phyloP scores from a whole-genome alignment of 2,113 vertebrate species.

The Platysteira castanea region DNA sequence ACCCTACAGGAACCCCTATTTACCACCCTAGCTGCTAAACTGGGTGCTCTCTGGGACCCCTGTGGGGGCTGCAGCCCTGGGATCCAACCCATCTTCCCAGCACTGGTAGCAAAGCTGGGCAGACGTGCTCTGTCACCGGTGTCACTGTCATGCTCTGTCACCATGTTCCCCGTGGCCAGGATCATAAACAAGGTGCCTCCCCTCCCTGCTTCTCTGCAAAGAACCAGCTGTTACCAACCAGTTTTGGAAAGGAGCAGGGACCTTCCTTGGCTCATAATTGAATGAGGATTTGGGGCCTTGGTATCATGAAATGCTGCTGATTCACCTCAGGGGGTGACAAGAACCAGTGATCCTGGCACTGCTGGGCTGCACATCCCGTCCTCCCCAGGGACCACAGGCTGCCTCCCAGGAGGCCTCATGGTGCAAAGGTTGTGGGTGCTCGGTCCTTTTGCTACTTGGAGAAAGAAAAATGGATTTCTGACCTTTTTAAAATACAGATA shows the following conservation, averaged over 20 bases:
- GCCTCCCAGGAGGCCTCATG: background rate
- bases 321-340: background rate
- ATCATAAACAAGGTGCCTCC: background rate
- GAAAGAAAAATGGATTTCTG: background rate
- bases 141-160: background rate
- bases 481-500: background rate
- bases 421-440: background rate
- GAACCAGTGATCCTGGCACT: background rate
- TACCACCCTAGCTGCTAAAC: background rate
- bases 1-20: background rate
- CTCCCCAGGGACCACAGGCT: background rate
- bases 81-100: background rate
- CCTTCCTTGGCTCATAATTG: background rate
- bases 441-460: background rate
- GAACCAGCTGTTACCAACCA: background rate
- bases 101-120: rapidly evolving
- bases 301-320: background rate
- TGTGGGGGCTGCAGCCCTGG: background rate
- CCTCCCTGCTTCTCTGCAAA: background rate
- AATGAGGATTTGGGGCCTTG: background rate
- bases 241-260: background rate
- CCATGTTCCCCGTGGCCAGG: rapidly evolving
- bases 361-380: rapidly evolving
- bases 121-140: rapidly evolving
- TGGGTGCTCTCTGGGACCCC: background rate